Conservation (phyloP, 2,888 invertebrate species). For the Elegia similella region DNA sequence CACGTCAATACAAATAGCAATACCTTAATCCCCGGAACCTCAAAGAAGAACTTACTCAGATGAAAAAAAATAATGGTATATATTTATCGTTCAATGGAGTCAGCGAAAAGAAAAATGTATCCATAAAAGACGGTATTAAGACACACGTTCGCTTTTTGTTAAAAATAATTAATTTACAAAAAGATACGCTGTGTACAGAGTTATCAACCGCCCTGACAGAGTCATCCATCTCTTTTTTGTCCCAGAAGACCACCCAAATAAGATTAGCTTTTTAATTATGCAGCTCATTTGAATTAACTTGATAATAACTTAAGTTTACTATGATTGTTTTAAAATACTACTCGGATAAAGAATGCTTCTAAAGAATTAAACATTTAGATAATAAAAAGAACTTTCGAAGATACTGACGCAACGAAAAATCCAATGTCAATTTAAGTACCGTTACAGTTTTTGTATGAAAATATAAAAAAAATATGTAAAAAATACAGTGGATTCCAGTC, state of each 20-base stretch:
- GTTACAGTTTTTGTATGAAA: constrained; percentile 9
- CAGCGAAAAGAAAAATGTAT: neutral
- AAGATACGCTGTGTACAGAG: neutral
- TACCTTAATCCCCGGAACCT: no score
- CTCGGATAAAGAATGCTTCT: neutral
- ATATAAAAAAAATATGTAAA: neutral
- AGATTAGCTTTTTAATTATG: constrained; percentile 15
- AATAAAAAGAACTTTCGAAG: neutral
- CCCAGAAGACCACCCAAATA: constrained; percentile 14
- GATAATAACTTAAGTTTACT: neutral
- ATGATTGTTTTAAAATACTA: neutral
- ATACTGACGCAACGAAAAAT: neutral
- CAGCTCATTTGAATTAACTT: constrained; percentile 5
- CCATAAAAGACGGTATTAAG: neutral
- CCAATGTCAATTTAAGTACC: neutral
- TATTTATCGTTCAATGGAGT: neutral
- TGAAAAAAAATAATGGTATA: no score
- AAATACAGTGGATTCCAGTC: neutral
- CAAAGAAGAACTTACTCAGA: no score
- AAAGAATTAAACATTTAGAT: neutral
- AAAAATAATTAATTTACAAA: neutral
- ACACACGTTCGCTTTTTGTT: neutral
- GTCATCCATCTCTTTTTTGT: constrained; percentile 15
- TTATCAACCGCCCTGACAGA: constrained; percentile 11
- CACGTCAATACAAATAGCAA: no score